phyloP scores from a whole-genome alignment of 2,113 vertebrate genomes.

The Mungos mungo region DNA sequence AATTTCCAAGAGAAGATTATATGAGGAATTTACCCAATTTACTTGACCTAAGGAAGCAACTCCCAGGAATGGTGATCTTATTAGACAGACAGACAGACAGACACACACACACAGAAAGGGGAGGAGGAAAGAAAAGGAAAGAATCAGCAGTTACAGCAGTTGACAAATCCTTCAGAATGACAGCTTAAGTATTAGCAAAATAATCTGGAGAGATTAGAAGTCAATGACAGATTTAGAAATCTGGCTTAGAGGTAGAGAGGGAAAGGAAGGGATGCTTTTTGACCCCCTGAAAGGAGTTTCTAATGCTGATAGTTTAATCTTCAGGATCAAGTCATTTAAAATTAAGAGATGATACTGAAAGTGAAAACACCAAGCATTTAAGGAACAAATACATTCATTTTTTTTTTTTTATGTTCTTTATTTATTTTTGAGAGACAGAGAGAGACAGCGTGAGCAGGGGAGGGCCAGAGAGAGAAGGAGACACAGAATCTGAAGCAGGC shows the following conservation, averaged over 20 bases:
- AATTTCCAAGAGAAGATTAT: conserved; percentile 32
- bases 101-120: neutral
- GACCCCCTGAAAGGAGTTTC: neutral
- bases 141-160: neutral
- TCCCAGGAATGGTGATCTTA: neutral
- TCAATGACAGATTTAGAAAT: neutral
- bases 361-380: neutral
- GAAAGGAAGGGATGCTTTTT: neutral
- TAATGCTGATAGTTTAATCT: neutral
- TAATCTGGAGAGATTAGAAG: neutral
- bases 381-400: neutral
- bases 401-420: too few relatives aligned
- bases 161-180: conserved; percentile 22
- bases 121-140: neutral
- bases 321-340: conserved; percentile 8
- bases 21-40: neutral
- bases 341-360: conserved; percentile 17
- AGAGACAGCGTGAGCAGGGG: too few relatives aligned
- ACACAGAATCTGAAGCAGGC: too few relatives aligned
- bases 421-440: too few relatives aligned
- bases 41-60: neutral
- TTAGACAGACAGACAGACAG: neutral
- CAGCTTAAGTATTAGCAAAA: neutral
- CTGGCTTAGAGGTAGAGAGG: neutral
- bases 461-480: too few relatives aligned